phyloP scores from a whole-genome alignment of 2,888 invertebrate species.

The Cantharis flavilabris region DNA sequence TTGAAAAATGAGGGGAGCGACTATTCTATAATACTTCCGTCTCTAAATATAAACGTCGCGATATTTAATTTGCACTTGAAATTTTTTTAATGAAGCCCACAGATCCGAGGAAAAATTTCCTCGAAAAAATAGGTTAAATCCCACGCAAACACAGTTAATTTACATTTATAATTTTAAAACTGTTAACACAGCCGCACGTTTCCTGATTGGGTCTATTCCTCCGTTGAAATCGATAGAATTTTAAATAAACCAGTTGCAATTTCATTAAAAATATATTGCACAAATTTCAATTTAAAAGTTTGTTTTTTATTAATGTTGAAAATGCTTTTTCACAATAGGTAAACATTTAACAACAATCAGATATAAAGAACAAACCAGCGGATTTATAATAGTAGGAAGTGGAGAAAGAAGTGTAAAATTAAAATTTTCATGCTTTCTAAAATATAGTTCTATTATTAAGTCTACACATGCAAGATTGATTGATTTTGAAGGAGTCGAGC shows the following conservation, averaged over 20 bases:
- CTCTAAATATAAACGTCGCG: not conserved
- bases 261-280: not conserved
- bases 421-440: conserved; percentile 41
- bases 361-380: not conserved
- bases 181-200: not conserved
- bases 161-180: not conserved
- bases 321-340: not conserved
- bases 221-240: not conserved
- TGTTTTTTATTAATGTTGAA: not conserved
- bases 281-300: conserved; percentile 1
- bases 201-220: not conserved
- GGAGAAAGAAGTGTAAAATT: conserved; percentile 13
- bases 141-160: not conserved
- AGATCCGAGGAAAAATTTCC: not conserved
- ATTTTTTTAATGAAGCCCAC: not conserved
- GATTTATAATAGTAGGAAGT: not conserved
- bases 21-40: not conserved
- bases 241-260: not conserved
- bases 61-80: not conserved
- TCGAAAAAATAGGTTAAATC: not conserved
- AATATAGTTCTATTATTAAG: conserved; percentile 34
- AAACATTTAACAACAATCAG: not conserved
- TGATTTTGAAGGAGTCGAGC: conserved; percentile 1
- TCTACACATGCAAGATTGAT: conserved; percentile 38
- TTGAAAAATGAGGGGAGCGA: not conserved